phyloP scores from a whole-genome alignment of 2,888 invertebrate genomes.

The Trachelus tabidus region DNA sequence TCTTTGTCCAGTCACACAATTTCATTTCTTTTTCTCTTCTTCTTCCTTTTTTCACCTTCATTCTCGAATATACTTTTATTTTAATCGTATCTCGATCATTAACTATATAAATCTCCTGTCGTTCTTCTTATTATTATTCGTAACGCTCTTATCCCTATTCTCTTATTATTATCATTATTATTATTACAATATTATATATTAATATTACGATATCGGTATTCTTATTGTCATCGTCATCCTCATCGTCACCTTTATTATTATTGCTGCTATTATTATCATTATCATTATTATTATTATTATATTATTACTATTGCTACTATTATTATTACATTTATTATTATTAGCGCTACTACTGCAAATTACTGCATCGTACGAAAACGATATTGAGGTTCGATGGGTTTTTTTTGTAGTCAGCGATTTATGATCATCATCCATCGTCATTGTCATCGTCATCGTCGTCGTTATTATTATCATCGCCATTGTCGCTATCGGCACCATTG shows the following conservation, averaged over 20 bases:
- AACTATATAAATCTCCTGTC: background rate
- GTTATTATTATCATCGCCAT: no score
- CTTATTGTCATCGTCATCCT: background rate
- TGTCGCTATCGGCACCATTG: no score
- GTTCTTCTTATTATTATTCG: background rate
- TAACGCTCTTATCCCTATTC: background rate
- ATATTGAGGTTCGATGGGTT: conserved; percentile 45
- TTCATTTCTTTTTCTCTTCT: background rate
- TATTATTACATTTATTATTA: conserved; percentile 26
- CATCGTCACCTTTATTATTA: background rate
- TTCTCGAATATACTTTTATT: background rate
- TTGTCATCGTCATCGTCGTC: background rate
- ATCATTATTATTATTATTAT: background rate
- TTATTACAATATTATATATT: conserved; percentile 1
- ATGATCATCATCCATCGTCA: conserved; percentile 34
- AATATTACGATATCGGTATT: background rate
- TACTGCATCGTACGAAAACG: conserved; percentile 31
- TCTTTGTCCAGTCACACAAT: background rate
- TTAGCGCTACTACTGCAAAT: conserved; percentile 46
- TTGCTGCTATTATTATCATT: background rate
- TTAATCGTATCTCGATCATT: background rate
- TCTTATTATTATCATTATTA: background rate
- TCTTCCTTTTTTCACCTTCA: background rate
- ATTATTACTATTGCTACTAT: conserved; percentile 11
- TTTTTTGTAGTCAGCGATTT: conserved; percentile 50